A percentile compares a stretch with the other conserved stretches of the same genome.
These are phyloP conservation scores for Drosophila melanogaster DNA, from an alignment of 1,140 invertebrate genomes.

Conservation along the genomic window Release_6_plus_ISO1_MT NT_037436.4:16116001-16116500, in stretches of 20 bases:
- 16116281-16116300: conserved; percentile 58
- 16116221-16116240: conserved; percentile 86
- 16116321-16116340: conserved; percentile 74
- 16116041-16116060: conserved; percentile 93
- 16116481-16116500: conserved; percentile 61
- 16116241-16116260: conserved; percentile 86
- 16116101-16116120: conserved; percentile 92
- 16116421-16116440: conserved; percentile 67
- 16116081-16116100: conserved; percentile 98
- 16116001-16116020: conserved; percentile 55
- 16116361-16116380: conserved; percentile 84
- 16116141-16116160: conserved; percentile 81
- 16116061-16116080: conserved; percentile 92
- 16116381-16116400: conserved; percentile 80
- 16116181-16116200: conserved; percentile 78
- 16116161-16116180: conserved; percentile 63
- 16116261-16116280: conserved; percentile 55
- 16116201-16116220: conserved; percentile 85
- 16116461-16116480: conserved; percentile 79
- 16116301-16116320: conserved; percentile 62
- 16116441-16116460: conserved; percentile 73
- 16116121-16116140: conserved; percentile 85
- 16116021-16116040: conserved; percentile 90
- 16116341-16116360: conserved; percentile 87
- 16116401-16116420: conserved; percentile 61